These are phyloP conservation scores for Amblyopsis hoosieri DNA, from an alignment of 2,797 vertebrate genomes.

Conservation along the genomic window DNA sequence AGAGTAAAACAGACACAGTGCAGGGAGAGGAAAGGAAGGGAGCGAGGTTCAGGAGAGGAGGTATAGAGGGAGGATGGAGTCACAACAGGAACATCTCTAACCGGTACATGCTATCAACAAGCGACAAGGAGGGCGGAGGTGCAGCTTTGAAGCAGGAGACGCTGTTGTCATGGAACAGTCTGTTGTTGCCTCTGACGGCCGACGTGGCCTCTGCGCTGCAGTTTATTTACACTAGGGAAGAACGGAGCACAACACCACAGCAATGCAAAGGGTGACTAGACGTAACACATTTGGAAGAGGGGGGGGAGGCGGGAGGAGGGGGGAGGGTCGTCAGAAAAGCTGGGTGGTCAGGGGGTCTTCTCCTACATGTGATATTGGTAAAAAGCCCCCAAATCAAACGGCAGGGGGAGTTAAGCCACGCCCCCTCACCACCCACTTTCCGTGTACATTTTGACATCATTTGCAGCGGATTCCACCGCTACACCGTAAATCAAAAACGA, in stretches of 20 bases:
- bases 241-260: slow-evolving; percentile 56
- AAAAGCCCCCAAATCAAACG: slow-evolving; percentile 62
- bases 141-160: slow-evolving; percentile 67
- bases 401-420: slow-evolving; percentile 53
- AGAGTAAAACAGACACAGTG: slow-evolving; percentile 82
- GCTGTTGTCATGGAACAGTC: slow-evolving; percentile 14
- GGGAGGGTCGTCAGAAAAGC: slow-evolving; percentile 36
- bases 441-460: slow-evolving; percentile 82
- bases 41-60: slow-evolving; percentile 6
- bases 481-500: slow-evolving; percentile 57
- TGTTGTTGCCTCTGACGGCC: neutral
- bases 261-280: slow-evolving; percentile 58
- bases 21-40: slow-evolving; percentile 47
- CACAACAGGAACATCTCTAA: slow-evolving; percentile 85
- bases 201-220: slow-evolving; percentile 68
- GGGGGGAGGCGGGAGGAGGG: neutral
- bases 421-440: slow-evolving; percentile 60
- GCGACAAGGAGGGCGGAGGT: slow-evolving; percentile 75
- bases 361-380: slow-evolving; percentile 68
- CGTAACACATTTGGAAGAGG: slow-evolving; percentile 42
- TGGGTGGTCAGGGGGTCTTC: slow-evolving; percentile 55
- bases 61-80: slow-evolving; percentile 57
- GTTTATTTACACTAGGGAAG: slow-evolving; percentile 77
- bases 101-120: slow-evolving; percentile 88
- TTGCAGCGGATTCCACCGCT: slow-evolving; percentile 70